Evolutionary conservation across 2,888 invertebrate species (phyloP).

Genomic region (Morpho deidamia): DNA sequence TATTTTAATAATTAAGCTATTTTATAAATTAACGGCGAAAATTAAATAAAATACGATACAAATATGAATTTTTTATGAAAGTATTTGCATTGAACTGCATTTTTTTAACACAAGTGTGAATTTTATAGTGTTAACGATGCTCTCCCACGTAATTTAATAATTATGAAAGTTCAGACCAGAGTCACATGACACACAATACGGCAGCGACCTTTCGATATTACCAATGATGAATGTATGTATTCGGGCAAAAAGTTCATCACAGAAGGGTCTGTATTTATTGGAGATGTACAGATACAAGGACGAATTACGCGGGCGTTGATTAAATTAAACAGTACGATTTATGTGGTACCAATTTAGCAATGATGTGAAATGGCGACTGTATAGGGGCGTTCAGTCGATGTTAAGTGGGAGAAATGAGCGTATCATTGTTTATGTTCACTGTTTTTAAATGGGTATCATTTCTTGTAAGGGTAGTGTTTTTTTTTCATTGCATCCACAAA

Average conservation of each 20-base stretch:
- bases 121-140: constrained; percentile 32
- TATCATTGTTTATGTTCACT: constrained; percentile 24
- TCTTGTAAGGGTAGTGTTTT: constrained; percentile 1
- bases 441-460: constrained; percentile 9
- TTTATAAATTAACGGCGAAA: no score
- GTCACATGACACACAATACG: constrained; percentile 18
- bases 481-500: background rate
- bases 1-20: no score
- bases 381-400: constrained; percentile 54
- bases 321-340: constrained; percentile 73
- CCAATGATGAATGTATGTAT: no score
- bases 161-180: constrained; percentile 26
- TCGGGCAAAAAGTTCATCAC: constrained; percentile 28
- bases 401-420: constrained; percentile 50
- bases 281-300: constrained; percentile 34
- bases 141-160: constrained; percentile 61
- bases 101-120: constrained; percentile 37
- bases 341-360: constrained; percentile 73
- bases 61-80: no score
- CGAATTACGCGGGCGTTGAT: constrained; percentile 67
- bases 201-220: constrained; percentile 30
- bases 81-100: background rate
- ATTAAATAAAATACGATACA: no score
- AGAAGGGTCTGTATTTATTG: constrained; percentile 41
- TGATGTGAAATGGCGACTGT: constrained; percentile 60